A percentile compares a stretch with the other conserved stretches of the same genome.
Conservation (phyloP, 1,140 invertebrate species). For the Trichonephila clavipes region DNA sequence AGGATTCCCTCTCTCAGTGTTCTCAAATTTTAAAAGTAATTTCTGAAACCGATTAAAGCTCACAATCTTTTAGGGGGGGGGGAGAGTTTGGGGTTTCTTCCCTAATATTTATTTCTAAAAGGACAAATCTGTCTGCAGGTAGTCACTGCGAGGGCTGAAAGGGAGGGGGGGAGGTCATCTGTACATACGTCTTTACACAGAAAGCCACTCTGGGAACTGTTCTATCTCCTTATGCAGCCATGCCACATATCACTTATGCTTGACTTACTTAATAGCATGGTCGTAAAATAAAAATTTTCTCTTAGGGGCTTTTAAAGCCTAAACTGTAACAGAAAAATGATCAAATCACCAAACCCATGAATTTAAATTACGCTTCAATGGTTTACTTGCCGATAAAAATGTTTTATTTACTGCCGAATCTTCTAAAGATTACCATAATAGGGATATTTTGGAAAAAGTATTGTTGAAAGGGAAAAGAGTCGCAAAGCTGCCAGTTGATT, state of each 20-base stretch:
- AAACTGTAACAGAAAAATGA: not conserved
- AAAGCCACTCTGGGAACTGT: not conserved
- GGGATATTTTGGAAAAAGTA: not conserved
- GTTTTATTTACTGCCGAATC: conserved; percentile 28
- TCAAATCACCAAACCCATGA: conserved; percentile 39
- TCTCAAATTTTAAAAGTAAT: too few species aligned
- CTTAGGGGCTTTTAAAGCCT: conserved; percentile 28
- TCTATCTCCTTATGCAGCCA: conserved; percentile 16
- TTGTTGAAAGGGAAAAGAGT: too few species aligned
- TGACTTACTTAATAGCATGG: conserved; percentile 47
- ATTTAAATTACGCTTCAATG: conserved; percentile 50
- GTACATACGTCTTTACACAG: conserved; percentile 2
- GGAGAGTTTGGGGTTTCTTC: too few species aligned
- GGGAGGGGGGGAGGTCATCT: not conserved
- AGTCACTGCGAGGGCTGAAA: not conserved
- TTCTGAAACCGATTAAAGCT: too few species aligned
- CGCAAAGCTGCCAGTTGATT: too few species aligned
- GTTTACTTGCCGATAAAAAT: not conserved
- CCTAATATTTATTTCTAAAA: too few species aligned
- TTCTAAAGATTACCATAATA: conserved; percentile 18
- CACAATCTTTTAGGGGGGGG: too few species aligned
- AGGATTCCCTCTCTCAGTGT: too few species aligned
- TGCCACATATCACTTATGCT: conserved; percentile 39
- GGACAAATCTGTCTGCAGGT: not conserved
- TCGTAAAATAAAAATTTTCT: conserved; percentile 50